phyloP scores from a whole-genome alignment of 1,140 invertebrate species.

The Andricus grossulariae region DNA sequence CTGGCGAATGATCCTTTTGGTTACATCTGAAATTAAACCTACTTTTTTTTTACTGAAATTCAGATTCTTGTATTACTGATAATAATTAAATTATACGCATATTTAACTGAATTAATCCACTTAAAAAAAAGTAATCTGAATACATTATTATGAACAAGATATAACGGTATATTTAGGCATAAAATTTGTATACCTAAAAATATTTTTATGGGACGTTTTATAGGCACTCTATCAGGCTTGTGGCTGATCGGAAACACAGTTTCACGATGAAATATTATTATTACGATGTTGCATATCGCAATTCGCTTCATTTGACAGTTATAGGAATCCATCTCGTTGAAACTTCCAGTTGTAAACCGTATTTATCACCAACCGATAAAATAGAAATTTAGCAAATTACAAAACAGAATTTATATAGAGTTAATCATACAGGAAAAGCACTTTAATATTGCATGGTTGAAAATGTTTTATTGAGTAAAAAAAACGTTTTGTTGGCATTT shows the following conservation, averaged over 20 bases:
- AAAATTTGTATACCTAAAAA: slow-evolving; percentile 1
- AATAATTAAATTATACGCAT: too few species aligned
- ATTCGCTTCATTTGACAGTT: slow-evolving; percentile 14
- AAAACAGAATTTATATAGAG: too few species aligned
- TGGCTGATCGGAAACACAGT: slow-evolving; percentile 11
- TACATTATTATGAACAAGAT: not conserved
- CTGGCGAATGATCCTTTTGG: too few species aligned
- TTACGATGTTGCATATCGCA: not conserved
- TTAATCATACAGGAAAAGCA: too few species aligned
- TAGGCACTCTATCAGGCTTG: slow-evolving; percentile 24
- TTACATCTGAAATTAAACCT: too few species aligned
- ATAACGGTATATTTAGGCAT: not conserved
- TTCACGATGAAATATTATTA: slow-evolving; percentile 12
- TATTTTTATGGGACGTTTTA: slow-evolving; percentile 16
- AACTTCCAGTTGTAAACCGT: not conserved
- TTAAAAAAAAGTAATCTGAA: not conserved
- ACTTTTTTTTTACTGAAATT: too few species aligned
- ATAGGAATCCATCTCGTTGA: not conserved
- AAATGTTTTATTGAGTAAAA: too few species aligned
- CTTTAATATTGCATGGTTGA: too few species aligned
- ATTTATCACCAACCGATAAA: slow-evolving; percentile 17
- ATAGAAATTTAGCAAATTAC: not conserved
- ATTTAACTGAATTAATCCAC: not conserved
- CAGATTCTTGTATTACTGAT: accelerated
- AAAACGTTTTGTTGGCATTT: too few species aligned